phyloP scores from a whole-genome alignment of 2,797 vertebrate species.

The Pangasius krempfi region DNA sequence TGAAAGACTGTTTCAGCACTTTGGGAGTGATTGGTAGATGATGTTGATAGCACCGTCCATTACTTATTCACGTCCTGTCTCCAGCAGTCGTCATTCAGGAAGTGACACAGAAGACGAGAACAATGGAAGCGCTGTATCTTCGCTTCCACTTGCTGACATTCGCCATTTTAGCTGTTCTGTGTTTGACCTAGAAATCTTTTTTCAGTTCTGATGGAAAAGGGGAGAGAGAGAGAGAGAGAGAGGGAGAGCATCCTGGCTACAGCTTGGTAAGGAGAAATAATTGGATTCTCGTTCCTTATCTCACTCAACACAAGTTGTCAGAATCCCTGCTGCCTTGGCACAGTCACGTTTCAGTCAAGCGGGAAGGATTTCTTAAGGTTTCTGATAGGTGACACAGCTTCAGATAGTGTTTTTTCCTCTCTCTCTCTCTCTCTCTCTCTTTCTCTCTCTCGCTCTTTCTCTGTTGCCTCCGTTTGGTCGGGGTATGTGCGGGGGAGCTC shows the following conservation, averaged over 20 bases:
- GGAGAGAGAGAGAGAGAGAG: constrained; percentile 21
- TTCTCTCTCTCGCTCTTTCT: not conserved
- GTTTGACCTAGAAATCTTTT: constrained; percentile 62
- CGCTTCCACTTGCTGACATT: constrained; percentile 54
- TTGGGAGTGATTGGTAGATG: constrained; percentile 52
- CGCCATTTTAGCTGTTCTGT: constrained; percentile 53
- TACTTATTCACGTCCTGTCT: constrained; percentile 52
- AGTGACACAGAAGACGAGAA: constrained; percentile 50
- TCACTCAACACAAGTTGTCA: constrained; percentile 59
- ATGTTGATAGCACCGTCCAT: constrained; percentile 51
- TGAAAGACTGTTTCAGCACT: constrained; percentile 51
- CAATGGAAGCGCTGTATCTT: constrained; percentile 49
- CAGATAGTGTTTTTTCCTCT: constrained; percentile 48
- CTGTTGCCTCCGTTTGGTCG: not conserved
- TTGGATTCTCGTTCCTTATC: constrained; percentile 66
- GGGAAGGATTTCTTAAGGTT: constrained; percentile 59
- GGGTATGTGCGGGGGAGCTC: constrained; percentile 22
- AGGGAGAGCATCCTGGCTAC: constrained; percentile 49
- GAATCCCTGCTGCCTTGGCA: constrained; percentile 58
- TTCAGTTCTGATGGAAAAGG: constrained; percentile 48
- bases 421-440: not conserved
- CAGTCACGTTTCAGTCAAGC: constrained; percentile 59
- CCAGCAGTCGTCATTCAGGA: constrained; percentile 49
- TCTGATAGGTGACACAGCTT: constrained; percentile 57
- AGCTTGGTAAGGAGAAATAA: constrained; percentile 64